Evolutionary conservation across 2,888 invertebrate genomes (phyloP).

Genomic region (Neelides folsomi): DNA sequence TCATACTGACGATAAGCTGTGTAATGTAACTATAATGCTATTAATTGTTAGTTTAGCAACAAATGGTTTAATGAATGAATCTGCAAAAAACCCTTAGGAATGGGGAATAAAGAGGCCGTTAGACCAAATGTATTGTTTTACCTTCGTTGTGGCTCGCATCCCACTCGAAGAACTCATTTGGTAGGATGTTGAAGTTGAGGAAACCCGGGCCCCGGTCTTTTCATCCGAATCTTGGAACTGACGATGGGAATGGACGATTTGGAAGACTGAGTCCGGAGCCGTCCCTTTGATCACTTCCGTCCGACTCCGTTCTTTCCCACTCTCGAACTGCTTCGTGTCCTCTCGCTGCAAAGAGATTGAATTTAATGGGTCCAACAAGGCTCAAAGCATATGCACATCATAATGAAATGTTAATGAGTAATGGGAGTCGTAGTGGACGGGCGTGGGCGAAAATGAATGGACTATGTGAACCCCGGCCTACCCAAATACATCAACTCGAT

Average conservation of each 20-base stretch:
- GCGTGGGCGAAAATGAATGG: too few relatives aligned
- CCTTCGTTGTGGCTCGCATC: conserved; percentile 31
- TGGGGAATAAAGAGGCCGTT: neutral
- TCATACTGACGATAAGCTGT: too few relatives aligned
- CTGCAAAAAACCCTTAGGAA: neutral
- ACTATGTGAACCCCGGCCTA: too few relatives aligned
- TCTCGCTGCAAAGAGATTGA: conserved; percentile 23
- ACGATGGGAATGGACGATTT: conserved; percentile 30
- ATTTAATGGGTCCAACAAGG: neutral
- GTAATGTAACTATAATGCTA: too few relatives aligned
- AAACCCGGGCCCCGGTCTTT: conserved; percentile 17
- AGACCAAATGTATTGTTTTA: conserved; percentile 6
- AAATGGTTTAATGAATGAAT: conserved; percentile 2
- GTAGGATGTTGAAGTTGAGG: conserved; percentile 27
- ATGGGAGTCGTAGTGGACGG: neutral
- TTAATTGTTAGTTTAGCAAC: too few relatives aligned
- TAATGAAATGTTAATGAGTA: neutral
- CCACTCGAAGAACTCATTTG: conserved; percentile 32
- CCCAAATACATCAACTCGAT: too few relatives aligned
- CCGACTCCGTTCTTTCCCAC: conserved; percentile 28
- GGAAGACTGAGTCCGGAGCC: conserved; percentile 31
- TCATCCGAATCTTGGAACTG: conserved; percentile 26
- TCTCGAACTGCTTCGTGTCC: conserved; percentile 29
- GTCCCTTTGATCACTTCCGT: conserved; percentile 33
- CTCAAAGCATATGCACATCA: neutral